Percentiles rank a stretch among this genome's conserved stretches.
Conservation (phyloP, 2,113 vertebrate genomes). For the Zingel zingel region DNA sequence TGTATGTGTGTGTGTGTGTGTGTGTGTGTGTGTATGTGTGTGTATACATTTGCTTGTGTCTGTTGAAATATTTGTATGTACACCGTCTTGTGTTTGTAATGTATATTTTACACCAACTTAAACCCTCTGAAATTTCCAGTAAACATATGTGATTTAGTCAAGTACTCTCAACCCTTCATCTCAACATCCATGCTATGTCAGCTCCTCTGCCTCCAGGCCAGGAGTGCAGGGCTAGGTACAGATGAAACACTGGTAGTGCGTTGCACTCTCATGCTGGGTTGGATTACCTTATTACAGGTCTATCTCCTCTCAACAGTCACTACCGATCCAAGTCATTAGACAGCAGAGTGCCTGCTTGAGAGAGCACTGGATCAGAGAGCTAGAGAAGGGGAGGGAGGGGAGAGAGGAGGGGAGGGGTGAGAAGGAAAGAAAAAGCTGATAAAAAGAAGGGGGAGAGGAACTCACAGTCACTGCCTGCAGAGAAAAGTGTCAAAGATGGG, state of each 20-base stretch:
- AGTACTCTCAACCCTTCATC: slow-evolving; percentile 31
- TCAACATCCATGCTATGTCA: slow-evolving; percentile 23
- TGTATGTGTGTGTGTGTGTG: slow-evolving; percentile 16
- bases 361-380: slow-evolving; percentile 68
- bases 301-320: slow-evolving; percentile 74
- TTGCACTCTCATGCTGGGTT: slow-evolving; percentile 20
- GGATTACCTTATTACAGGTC: slow-evolving; percentile 73
- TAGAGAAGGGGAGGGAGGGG: slow-evolving; percentile 4
- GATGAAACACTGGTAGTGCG: slow-evolving; percentile 39
- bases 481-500: slow-evolving; percentile 17
- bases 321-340: slow-evolving; percentile 76
- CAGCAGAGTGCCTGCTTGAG: slow-evolving; percentile 72
- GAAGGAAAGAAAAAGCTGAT: slow-evolving; percentile 29
- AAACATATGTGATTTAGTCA: slow-evolving; percentile 21
- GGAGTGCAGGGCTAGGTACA: slow-evolving; percentile 24
- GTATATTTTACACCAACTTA: slow-evolving; percentile 17
- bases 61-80: neutral
- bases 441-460: slow-evolving; percentile 48
- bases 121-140: neutral
- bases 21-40: slow-evolving; percentile 7
- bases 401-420: too few relatives aligned
- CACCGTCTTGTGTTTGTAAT: neutral
- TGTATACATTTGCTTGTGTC: neutral
- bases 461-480: slow-evolving; percentile 44
- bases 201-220: slow-evolving; percentile 28